Conservation (phyloP, 2,888 invertebrate genomes). For the Eristalinus aeneus region DNA sequence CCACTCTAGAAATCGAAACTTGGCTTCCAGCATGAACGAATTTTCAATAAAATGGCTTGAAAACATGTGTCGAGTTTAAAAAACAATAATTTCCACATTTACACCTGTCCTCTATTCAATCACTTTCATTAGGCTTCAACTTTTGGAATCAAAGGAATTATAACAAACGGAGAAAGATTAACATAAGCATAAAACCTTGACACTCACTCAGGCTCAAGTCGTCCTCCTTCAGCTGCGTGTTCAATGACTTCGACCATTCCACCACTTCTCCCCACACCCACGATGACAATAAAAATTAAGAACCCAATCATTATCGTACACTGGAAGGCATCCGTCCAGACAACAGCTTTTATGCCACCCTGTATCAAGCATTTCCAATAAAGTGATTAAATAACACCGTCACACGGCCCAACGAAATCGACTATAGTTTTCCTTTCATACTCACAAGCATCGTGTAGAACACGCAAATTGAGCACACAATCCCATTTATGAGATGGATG, state of each 20-base stretch:
- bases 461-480: constrained; percentile 81
- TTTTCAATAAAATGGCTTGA: too few species aligned
- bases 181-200: too few species aligned
- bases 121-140: too few species aligned
- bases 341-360: constrained; percentile 80
- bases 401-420: too few species aligned
- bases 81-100: too few species aligned
- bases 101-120: too few species aligned
- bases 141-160: too few species aligned
- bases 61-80: too few species aligned
- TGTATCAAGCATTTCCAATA: constrained; percentile 30
- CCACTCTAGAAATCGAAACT: too few species aligned
- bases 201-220: constrained; percentile 72
- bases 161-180: too few species aligned
- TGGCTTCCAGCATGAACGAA: too few species aligned
- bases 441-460: constrained; percentile 82
- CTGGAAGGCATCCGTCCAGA: constrained; percentile 80
- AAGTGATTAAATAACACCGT: too few species aligned
- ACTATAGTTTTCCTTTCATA: constrained; percentile 57
- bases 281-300: constrained; percentile 74
- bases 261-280: constrained; percentile 76
- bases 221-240: constrained; percentile 73
- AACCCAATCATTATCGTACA: constrained; percentile 75
- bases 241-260: constrained; percentile 75
- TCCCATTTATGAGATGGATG: constrained; percentile 81